Evolutionary conservation across 2,797 vertebrate genomes (phyloP).

Genomic region (Poliocrania exsul): DNA sequence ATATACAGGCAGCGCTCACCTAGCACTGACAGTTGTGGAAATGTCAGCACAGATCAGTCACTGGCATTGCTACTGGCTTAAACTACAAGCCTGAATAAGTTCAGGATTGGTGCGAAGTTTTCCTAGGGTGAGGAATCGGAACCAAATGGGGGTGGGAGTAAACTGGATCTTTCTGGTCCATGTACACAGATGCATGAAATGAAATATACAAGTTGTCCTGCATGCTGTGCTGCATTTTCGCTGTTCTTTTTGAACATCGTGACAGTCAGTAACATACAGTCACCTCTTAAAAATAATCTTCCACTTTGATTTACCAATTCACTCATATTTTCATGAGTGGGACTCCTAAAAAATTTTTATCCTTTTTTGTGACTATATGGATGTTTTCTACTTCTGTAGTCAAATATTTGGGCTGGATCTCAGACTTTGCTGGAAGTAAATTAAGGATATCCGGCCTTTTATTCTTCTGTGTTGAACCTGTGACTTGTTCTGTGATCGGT

Average conservation of each 20-base stretch:
- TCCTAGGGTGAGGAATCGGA: neutral
- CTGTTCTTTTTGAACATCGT: neutral
- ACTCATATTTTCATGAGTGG: neutral
- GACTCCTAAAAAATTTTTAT: neutral
- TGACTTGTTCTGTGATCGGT: slow-evolving; percentile 21
- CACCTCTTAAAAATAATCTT: neutral
- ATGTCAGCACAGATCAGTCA: neutral
- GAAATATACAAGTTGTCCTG: neutral
- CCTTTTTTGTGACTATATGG: neutral
- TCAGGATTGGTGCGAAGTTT: neutral
- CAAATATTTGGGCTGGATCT: neutral
- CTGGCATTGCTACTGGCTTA: neutral
- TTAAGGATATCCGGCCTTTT: neutral
- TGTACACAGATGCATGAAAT: neutral
- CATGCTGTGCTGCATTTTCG: neutral
- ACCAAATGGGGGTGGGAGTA: neutral
- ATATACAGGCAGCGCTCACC: neutral
- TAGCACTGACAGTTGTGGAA: neutral
- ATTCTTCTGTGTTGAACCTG: neutral
- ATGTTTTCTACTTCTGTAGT: neutral
- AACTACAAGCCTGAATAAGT: neutral
- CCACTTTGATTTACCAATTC: neutral
- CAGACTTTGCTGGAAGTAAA: neutral
- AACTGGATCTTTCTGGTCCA: neutral
- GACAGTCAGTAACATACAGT: neutral